Evolutionary conservation across 2,797 vertebrate genomes (phyloP).

Genomic region (Rhinoraja longicauda): DNA sequence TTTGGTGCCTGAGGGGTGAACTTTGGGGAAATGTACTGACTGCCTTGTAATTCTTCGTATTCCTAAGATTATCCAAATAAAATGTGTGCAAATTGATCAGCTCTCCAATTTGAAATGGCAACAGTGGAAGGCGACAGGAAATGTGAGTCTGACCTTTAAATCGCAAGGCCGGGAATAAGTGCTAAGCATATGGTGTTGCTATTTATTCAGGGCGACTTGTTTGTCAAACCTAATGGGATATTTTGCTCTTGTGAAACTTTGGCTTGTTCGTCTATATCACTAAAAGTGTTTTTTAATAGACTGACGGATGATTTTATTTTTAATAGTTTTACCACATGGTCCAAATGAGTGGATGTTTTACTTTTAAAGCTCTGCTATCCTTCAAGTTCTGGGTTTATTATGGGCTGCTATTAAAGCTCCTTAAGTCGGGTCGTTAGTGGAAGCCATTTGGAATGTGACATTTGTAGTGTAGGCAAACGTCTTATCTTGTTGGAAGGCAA

Average conservation of each 20-base stretch:
- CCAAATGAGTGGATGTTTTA: not conserved
- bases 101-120: not conserved
- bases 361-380: not conserved
- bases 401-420: not conserved
- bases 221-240: slow-evolving; percentile 6
- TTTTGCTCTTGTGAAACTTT: slow-evolving; percentile 1
- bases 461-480: not conserved
- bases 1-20: not conserved
- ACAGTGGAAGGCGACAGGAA: not conserved
- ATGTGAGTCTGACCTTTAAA: slow-evolving; percentile 23
- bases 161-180: not conserved
- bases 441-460: not conserved
- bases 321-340: not conserved
- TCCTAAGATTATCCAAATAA: not conserved
- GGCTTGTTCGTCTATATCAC: not conserved
- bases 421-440: not conserved
- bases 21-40: not conserved
- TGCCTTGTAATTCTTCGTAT: not conserved
- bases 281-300: not conserved
- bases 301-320: not conserved
- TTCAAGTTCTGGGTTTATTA: not conserved
- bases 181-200: slow-evolving; percentile 21
- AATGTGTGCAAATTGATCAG: not conserved
- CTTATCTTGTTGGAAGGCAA: slow-evolving; percentile 11
- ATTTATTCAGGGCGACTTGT: not conserved